Evolutionary conservation across 2,113 vertebrate genomes (phyloP).

Genomic region (Prionailurus viverrinus): DNA sequence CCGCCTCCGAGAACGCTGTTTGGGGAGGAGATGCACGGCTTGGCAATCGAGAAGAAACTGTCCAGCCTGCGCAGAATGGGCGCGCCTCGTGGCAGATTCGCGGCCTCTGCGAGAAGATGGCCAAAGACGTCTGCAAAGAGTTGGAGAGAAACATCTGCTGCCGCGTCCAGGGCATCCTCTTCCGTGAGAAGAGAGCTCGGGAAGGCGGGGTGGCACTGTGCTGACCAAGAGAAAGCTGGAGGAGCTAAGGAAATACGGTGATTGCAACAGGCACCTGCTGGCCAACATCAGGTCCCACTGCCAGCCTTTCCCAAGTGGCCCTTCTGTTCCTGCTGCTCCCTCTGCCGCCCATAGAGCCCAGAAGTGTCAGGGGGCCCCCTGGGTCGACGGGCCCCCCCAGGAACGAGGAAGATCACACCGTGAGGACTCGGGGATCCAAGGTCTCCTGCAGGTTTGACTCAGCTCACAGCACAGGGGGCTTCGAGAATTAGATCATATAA

Average conservation of each 20-base stretch:
- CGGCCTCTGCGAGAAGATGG: background rate
- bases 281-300: background rate
- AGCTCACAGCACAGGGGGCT: too few species aligned
- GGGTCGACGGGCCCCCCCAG: background rate
- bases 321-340: background rate
- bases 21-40: background rate
- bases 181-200: background rate
- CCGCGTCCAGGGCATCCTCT: background rate
- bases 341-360: accelerated
- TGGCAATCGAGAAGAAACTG: background rate
- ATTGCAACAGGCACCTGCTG: accelerated
- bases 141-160: accelerated
- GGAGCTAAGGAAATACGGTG: accelerated
- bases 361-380: background rate
- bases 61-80: accelerated
- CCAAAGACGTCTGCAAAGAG: background rate
- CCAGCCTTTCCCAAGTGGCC: background rate
- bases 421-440: background rate
- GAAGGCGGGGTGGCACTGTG: accelerated
- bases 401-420: accelerated
- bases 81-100: accelerated
- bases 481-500: background rate
- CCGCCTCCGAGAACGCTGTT: background rate
- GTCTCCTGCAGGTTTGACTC: background rate
- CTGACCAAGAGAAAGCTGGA: background rate